Percentiles rank a stretch among this genome's conserved stretches.
These are phyloP conservation scores for Drosophila mettleri DNA, from an alignment of 2,888 invertebrate species.

Conservation along the genomic window DNA sequence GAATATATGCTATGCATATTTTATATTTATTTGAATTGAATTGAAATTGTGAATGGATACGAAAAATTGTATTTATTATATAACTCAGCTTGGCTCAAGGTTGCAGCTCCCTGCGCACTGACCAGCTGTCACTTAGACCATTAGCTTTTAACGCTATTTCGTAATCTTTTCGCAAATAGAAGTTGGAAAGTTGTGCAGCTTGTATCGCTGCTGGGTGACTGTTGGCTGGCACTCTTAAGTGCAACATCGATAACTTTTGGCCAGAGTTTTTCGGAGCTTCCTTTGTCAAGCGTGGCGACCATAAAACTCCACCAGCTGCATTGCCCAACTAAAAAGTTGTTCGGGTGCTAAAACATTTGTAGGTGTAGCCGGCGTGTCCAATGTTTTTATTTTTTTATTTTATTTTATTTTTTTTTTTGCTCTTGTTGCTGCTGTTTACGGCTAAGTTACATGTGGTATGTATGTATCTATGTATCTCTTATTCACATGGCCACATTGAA, in stretches of 20 bases:
- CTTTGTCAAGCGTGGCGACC: conserved; percentile 54
- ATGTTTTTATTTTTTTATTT: too few relatives aligned
- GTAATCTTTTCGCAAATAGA: conserved; percentile 37
- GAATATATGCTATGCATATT: too few relatives aligned
- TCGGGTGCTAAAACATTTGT: conserved; percentile 57
- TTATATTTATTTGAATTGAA: too few relatives aligned
- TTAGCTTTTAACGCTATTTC: conserved; percentile 67
- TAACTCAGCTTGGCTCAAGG: too few relatives aligned
- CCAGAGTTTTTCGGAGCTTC: conserved; percentile 35
- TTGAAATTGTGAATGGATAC: too few relatives aligned
- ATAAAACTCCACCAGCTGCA: conserved; percentile 40
- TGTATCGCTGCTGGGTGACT: background rate
- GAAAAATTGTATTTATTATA: too few relatives aligned
- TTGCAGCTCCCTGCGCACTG: background rate
- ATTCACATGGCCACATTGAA: conserved; percentile 69
- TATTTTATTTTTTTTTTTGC: too few relatives aligned
- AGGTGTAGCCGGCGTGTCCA: conserved; percentile 62
- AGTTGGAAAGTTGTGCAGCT: conserved; percentile 35
- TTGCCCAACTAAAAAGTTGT: conserved; percentile 43
- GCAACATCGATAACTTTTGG: conserved; percentile 76
- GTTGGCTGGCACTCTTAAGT: conserved; percentile 62
- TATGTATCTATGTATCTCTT: conserved; percentile 39
- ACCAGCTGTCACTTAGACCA: conserved; percentile 14
- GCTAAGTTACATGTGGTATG: conserved; percentile 31
- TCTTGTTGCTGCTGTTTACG: conserved; percentile 9